Percentiles rank a stretch among this genome's conserved stretches.
phyloP scores from a whole-genome alignment of 2,888 invertebrate species.

The Prenolepis imparis region DNA sequence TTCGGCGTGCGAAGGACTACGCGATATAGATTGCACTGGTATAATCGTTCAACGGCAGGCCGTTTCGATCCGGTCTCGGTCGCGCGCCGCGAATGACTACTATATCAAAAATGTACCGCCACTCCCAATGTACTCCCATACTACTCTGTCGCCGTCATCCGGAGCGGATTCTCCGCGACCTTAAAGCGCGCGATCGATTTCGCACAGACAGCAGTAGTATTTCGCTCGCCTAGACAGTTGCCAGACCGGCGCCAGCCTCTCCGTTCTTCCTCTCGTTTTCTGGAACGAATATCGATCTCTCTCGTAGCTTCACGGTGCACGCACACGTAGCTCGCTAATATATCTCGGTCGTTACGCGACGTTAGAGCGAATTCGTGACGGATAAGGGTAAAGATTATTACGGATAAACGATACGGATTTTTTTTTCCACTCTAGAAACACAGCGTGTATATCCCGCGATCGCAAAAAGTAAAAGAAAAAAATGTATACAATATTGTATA shows the following conservation, averaged over 20 bases:
- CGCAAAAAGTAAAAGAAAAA: neutral
- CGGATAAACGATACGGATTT: neutral
- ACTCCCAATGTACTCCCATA: conserved; percentile 60
- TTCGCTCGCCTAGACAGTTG: conserved; percentile 64
- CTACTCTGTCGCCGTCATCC: conserved; percentile 27
- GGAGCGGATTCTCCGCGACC: conserved; percentile 57
- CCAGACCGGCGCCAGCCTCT: conserved; percentile 64
- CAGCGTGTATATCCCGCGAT: neutral
- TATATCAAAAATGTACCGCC: conserved; percentile 49
- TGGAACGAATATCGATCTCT: conserved; percentile 75
- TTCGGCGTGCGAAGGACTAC: conserved; percentile 13
- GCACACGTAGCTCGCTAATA: conserved; percentile 7
- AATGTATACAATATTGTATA: no score
- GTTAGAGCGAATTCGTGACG: neutral
- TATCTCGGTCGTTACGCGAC: conserved; percentile 10
- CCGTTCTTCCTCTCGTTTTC: conserved; percentile 64
- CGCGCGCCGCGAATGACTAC: conserved; percentile 36
- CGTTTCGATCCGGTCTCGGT: conserved; percentile 35
- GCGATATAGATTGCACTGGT: neutral
- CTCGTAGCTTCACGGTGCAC: conserved; percentile 48
- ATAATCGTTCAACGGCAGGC: neutral
- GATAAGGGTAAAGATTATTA: neutral
- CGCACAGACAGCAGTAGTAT: conserved; percentile 54
- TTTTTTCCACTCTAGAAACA: neutral
- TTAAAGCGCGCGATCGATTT: conserved; percentile 69